These are phyloP conservation scores for Leptothorax acervorum DNA, from an alignment of 2,888 invertebrate genomes.

Conservation along the genomic window DNA sequence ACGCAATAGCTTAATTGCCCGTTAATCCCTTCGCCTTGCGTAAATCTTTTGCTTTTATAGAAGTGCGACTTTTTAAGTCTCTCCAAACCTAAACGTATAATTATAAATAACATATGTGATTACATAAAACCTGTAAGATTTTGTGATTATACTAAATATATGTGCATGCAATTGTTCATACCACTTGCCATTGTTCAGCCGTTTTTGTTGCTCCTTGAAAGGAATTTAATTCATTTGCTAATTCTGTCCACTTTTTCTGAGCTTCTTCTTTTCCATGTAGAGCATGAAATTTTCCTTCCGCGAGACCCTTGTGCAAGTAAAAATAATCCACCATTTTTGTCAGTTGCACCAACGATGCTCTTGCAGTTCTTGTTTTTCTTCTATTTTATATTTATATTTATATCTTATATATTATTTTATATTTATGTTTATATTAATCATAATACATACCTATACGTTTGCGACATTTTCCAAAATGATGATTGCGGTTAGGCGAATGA, in stretches of 20 bases:
- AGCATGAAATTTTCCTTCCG: conserved; percentile 25
- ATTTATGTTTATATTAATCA: no score
- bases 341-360: conserved; percentile 32
- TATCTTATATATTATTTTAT: no score
- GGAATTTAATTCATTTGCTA: conserved; percentile 2
- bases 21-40: no score
- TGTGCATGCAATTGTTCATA: conserved; percentile 3
- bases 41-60: no score
- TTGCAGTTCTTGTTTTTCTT: background rate
- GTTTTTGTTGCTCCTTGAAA: conserved; percentile 33
- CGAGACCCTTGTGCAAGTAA: conserved; percentile 25
- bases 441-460: no score
- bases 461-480: no score
- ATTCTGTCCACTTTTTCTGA: conserved; percentile 26
- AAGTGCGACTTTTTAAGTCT: no score
- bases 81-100: no score
- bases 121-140: no score
- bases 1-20: no score
- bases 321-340: conserved; percentile 46
- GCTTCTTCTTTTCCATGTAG: conserved; percentile 36
- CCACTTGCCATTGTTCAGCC: conserved; percentile 46
- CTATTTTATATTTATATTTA: no score
- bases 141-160: background rate
- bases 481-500: no score
- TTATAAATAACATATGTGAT: background rate